These are phyloP conservation scores for Brachionus rotundiformis DNA, from an alignment of 1,140 invertebrate species.

Conservation along the genomic window DNA sequence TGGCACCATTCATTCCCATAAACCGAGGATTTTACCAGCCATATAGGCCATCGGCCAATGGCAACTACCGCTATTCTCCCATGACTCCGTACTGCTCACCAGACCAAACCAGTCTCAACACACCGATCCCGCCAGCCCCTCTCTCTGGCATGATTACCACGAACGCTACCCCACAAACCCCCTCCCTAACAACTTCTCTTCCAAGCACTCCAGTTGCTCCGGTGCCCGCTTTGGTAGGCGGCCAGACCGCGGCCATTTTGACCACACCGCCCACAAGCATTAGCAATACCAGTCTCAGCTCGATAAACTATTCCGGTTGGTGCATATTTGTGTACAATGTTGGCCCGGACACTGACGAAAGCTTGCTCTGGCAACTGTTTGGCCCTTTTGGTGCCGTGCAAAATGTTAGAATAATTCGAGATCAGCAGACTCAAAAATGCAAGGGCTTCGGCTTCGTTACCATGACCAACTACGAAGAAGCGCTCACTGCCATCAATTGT, in stretches of 20 bases:
- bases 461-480: conserved; percentile 99
- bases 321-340: conserved; percentile 99
- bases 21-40: conserved; percentile 47
- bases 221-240: neutral
- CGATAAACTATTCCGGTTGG: conserved; percentile 68
- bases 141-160: neutral
- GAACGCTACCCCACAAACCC: neutral
- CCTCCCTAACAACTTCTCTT: neutral
- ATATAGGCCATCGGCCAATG: conserved; percentile 15
- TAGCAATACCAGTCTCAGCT: conserved; percentile 43
- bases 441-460: conserved; percentile 99
- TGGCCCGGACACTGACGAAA: conserved; percentile 95
- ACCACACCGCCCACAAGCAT: conserved; percentile 34
- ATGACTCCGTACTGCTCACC: conserved; percentile 25
- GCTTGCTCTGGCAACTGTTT: conserved; percentile 96
- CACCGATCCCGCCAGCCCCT: neutral
- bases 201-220: conserved; percentile 29
- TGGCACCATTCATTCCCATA: conserved; percentile 42
- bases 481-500: conserved; percentile 91
- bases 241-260: neutral
- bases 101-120: neutral
- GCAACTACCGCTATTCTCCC: conserved; percentile 27
- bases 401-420: conserved; percentile 90
- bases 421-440: conserved; percentile 96
- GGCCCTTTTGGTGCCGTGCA: conserved; percentile 98